Base-by-base conservation (phyloP, 2,888 invertebrate species). In the Leptopilina myrica region DNA sequence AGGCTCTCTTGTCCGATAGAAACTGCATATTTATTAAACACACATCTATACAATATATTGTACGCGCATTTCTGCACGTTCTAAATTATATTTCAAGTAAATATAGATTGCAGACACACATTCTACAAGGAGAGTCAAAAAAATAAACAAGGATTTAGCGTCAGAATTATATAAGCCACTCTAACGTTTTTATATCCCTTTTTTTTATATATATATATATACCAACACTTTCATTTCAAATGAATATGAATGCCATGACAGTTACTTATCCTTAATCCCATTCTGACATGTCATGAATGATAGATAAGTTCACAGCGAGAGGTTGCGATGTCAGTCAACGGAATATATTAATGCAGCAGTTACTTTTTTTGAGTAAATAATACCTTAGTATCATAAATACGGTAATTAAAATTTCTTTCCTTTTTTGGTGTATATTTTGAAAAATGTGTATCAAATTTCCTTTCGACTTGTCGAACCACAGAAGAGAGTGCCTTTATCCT, bases 401-500 rank as follows among this genome's bases (percentile, higher is more conserved):
- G 3, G 33, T 33, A 49, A 49, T 49, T 49, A 49, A 49, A 46
- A 49, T 43, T 43, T 5, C 43, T 49, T 11, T 12, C 6, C 8
- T 8, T 33, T 14, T 73, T 73, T 56, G 8, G 8, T 56, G 14
- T 53, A 0, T 1, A 53, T 0, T 8, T 53, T 14, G 2, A 33
- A 33, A 73, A 73, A 56, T 56, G 56, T 9, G 33, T 73, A 73
- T 73, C 73, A 73, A 33, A 26, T 53, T 73, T 77, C 77, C 67
- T 33, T 20, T 69, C 62, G 66, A 59, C 9, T 62, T 77, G 77
- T 80, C 64, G 67, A 81, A 78, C 77, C 66, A 64, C 53, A 78
- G 67, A 78, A 81, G 66, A 81, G 66, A 76, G 75, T 65, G 73
- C 77, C 76, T 76, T 78, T 77, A 80, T 81, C 75, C 67, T 53